Base-by-base conservation (phyloP, 1,140 invertebrate species). In the Amyelois transitella region DNA sequence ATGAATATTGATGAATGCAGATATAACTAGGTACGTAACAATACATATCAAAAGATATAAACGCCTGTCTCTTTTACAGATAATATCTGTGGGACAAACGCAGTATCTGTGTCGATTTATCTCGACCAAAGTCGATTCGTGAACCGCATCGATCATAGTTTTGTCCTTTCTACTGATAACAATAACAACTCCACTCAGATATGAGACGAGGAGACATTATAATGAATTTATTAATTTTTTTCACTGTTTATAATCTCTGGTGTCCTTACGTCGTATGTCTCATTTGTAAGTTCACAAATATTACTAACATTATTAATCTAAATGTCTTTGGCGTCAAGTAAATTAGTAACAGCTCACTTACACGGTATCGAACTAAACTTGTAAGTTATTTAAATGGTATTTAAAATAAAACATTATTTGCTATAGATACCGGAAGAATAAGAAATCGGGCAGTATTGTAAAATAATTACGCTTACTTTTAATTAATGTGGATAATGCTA, bases 141-240 rank as follows among this genome's bases (percentile, higher is more conserved):
- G 54, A 64, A 63, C 19, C 70, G 64, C 80, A 86, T 86, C 83
- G 58, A 86, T 86, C 83, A 85, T 83, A 76, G 81, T 85, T 85
- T 83, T 79, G 77, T 84, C 63, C 68, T 75, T 55, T 73, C 63
- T 51, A 68, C 72, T 79, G 77, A 83, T 83, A 81, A 82, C n/a
- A 70, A 60, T 52, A 66, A 81, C 72, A 79, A 60, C 64, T 64
- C 60, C 58, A 51, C 62, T 63, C 48, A 66, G 65, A 78, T 78
- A 72, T 69, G 47, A 25, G 17, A 18, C 25, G 14, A 14, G 50
- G 48, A 57, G 48, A 52, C 48, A 25, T 49, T 49, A 17, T 49
- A 51, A 43, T 38, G 25, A 18, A 38, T 4, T 38, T 12, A 38
- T 38, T 38, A n/a, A n/a, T n/a, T n/a, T n/a, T n/a, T n/a, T n/a